Percentiles rank a stretch among this genome's conserved stretches.
phyloP scores from a whole-genome alignment of 2,113 vertebrate species.

The Brachypodius melanocephalos region DNA sequence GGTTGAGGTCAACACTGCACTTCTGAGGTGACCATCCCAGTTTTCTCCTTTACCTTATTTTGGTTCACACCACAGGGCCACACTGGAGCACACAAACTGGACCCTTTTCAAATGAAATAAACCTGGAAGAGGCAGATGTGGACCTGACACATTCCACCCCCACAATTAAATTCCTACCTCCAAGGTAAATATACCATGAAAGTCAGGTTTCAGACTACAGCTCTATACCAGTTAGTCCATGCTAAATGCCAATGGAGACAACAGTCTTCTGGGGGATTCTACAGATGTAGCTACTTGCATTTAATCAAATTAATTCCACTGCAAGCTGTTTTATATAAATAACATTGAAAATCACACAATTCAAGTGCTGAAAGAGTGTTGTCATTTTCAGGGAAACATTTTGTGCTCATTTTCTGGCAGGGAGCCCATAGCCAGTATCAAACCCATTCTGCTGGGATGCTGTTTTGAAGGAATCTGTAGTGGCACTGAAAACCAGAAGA shows the following conservation, averaged over 20 bases:
- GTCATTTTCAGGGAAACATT: background rate
- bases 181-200: background rate
- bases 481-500: background rate
- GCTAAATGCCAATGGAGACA: background rate
- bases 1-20: background rate
- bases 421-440: background rate
- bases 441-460: background rate
- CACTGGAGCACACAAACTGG: rapidly evolving
- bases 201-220: background rate
- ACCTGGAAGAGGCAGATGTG: background rate
- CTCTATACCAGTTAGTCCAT: background rate
- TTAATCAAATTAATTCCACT: background rate
- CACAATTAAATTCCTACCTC: background rate
- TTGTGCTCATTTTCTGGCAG: background rate
- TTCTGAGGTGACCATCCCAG: background rate
- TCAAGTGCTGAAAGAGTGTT: background rate
- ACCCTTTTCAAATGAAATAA: background rate
- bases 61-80: background rate
- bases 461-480: background rate
- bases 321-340: background rate
- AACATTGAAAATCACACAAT: background rate
- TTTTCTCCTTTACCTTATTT: background rate
- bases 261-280: background rate
- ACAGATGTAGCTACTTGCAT: background rate
- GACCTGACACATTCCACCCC: background rate